A percentile compares a stretch with the other conserved stretches of the same genome.
Conservation (phyloP, 2,797 vertebrate species). For the Eurystomus glaucurus region DNA sequence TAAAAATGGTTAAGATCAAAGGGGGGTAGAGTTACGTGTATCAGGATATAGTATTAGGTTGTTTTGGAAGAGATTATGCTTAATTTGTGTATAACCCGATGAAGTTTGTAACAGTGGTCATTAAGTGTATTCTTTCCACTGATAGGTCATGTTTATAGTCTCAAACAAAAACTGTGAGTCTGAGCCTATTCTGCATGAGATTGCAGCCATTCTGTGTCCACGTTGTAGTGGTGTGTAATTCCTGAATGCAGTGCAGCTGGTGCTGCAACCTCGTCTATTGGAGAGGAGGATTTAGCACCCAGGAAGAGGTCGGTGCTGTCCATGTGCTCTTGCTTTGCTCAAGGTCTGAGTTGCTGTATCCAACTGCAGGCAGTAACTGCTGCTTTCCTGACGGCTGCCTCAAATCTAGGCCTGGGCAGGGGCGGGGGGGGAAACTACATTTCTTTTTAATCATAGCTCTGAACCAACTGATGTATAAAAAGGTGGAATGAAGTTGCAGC, state of each 20-base stretch:
- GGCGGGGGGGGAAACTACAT: neutral
- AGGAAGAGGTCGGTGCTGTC: neutral
- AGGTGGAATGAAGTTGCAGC: neutral
- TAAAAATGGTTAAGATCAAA: neutral
- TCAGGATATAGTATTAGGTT: neutral
- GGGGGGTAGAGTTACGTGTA: neutral
- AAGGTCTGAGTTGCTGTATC: neutral
- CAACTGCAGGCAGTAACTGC: neutral
- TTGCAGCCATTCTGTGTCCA: neutral
- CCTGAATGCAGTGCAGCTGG: neutral
- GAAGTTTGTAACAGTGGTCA: neutral
- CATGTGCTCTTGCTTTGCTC: neutral
- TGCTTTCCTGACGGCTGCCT: neutral
- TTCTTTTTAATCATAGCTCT: neutral
- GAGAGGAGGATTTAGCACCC: neutral
- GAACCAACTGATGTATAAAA: neutral
- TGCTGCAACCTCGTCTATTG: neutral
- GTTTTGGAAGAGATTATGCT: neutral
- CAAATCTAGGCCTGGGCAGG: neutral
- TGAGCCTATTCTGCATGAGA: neutral
- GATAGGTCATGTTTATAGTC: neutral
- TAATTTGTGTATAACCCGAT: constrained; percentile 9
- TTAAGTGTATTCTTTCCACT: neutral
- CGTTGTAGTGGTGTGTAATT: neutral
- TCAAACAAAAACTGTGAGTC: neutral